These are phyloP conservation scores for Temnothorax curvispinosus DNA, from an alignment of 1,140 invertebrate species.

Conservation along the genomic window DNA sequence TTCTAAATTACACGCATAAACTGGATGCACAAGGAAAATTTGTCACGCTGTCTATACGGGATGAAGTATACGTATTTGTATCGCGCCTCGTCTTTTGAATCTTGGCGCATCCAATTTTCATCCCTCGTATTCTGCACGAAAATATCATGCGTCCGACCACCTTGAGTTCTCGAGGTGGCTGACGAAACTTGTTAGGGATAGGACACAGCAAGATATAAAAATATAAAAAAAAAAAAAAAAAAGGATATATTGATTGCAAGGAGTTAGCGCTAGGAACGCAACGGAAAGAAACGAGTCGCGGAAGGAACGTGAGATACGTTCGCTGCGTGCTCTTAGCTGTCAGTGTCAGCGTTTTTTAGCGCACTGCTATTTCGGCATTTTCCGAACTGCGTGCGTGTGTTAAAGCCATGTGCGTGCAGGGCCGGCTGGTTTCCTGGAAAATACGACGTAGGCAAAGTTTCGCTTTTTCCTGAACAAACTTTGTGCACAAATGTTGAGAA, in stretches of 20 bases:
- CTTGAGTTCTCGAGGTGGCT: background rate
- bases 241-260: background rate
- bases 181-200: conserved; percentile 17
- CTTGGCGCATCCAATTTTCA: background rate
- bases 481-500: background rate
- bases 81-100: background rate
- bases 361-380: conserved; percentile 76
- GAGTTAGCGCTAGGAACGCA: background rate
- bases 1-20: conserved; percentile 60
- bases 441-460: conserved; percentile 19
- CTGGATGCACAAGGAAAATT: conserved; percentile 62
- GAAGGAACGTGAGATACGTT: conserved; percentile 50
- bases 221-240: background rate
- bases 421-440: conserved; percentile 31
- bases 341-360: conserved; percentile 76
- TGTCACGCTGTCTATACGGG: conserved; percentile 6
- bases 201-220: conserved; percentile 6
- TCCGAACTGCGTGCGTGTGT: conserved; percentile 56
- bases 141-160: too few species aligned
- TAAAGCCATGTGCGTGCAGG: conserved; percentile 40
- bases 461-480: background rate
- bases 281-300: conserved; percentile 19
- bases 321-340: conserved; percentile 65
- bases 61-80: conserved; percentile 11
- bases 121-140: background rate